Percentiles rank a stretch among this genome's conserved stretches.
Evolutionary conservation across 2,888 invertebrate genomes (phyloP).

Genomic region (Spatulosminthurus flaviceps): DNA sequence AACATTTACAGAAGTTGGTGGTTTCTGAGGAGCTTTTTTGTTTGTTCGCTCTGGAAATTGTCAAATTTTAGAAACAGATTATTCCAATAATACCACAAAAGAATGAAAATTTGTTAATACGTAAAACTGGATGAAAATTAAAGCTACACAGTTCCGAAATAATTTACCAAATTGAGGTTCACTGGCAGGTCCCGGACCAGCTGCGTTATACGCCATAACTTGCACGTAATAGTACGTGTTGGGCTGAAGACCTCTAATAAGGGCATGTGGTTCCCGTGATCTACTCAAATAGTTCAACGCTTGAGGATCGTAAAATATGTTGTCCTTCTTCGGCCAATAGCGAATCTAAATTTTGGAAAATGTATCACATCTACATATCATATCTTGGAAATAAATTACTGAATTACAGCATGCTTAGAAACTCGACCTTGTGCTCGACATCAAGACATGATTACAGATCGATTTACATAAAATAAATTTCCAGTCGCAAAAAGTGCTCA

Average conservation of each 20-base stretch:
- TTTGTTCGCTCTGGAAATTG: slow-evolving; percentile 78
- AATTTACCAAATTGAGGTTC: slow-evolving; percentile 78
- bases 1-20: slow-evolving; percentile 90
- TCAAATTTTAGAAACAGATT: background rate
- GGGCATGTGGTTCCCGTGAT: slow-evolving; percentile 82
- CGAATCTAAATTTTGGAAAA: slow-evolving; percentile 73
- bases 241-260: slow-evolving; percentile 91
- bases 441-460: too few relatives aligned
- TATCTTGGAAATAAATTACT: background rate
- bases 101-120: slow-evolving; percentile 32
- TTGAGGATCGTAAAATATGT: slow-evolving; percentile 67
- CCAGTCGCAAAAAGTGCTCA: too few relatives aligned
- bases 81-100: too few relatives aligned
- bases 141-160: background rate
- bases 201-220: slow-evolving; percentile 95
- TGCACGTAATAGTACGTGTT: slow-evolving; percentile 93
- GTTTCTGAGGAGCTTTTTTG: slow-evolving; percentile 91
- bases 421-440: too few relatives aligned
- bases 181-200: slow-evolving; percentile 95
- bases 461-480: too few relatives aligned
- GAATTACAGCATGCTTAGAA: background rate
- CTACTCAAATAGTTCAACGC: slow-evolving; percentile 85
- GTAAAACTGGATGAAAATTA: slow-evolving; percentile 40
- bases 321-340: slow-evolving; percentile 85
- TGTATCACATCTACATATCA: slow-evolving; percentile 11